Percentiles rank a stretch among this genome's conserved stretches.
Evolutionary conservation across 2,888 invertebrate species (phyloP).

Genomic region (Podotricha telesiphe): DNA sequence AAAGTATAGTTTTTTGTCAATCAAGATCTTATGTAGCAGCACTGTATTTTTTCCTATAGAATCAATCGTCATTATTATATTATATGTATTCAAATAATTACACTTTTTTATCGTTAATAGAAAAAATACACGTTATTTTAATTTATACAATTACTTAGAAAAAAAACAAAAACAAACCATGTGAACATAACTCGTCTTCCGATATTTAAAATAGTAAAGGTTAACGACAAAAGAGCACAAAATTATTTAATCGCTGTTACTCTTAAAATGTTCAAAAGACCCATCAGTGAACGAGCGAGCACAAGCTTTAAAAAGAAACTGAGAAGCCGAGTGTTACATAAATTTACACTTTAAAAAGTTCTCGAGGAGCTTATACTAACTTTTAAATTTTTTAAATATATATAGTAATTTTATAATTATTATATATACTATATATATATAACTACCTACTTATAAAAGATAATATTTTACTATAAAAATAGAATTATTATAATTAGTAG

Average conservation of each 20-base stretch:
- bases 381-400: background rate
- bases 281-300: background rate
- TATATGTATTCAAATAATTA: no score
- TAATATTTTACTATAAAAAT: no score
- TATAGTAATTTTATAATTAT: no score
- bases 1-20: no score
- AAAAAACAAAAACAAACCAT: background rate
- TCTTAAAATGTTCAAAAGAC: constrained; percentile 1
- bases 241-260: background rate
- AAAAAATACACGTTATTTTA: background rate
- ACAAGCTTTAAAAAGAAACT: background rate
- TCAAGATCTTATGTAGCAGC: no score
- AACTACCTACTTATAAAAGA: background rate
- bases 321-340: background rate
- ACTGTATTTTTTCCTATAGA: no score
- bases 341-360: background rate
- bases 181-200: background rate
- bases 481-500: no score
- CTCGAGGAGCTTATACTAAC: no score
- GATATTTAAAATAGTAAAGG: background rate
- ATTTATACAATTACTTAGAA: background rate
- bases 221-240: background rate
- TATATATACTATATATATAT: no score
- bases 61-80: no score
- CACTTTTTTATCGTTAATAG: no score